Conservation (phyloP, 35 echinoderm and acorn worm genomes). For the Apostichopus parvimensis region DNA sequence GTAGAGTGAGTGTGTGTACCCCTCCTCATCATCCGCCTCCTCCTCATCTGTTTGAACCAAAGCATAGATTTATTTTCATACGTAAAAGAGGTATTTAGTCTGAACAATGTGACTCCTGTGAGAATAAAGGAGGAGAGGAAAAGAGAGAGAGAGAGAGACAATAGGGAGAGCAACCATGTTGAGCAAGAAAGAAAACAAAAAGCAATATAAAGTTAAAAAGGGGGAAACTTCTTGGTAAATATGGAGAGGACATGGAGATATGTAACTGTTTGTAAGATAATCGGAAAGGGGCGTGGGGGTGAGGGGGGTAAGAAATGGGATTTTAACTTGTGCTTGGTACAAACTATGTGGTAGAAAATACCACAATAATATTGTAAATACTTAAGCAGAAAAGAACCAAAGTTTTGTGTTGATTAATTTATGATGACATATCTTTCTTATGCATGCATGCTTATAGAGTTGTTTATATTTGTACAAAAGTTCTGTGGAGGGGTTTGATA, state of each 20-base stretch:
- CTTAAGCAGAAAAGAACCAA: slow-evolving; percentile 14
- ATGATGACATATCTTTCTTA: slow-evolving; percentile 42
- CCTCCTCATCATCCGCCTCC: neutral
- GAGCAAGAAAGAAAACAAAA: neutral
- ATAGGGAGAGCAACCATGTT: neutral
- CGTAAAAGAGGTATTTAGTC: slow-evolving; percentile 7
- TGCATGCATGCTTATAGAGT: slow-evolving; percentile 27
- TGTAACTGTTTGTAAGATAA: neutral
- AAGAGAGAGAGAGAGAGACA: neutral
- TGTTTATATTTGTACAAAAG: slow-evolving; percentile 35
- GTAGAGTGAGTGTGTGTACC: neutral
- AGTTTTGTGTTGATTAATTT: slow-evolving; percentile 45
- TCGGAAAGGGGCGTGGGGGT: too few relatives aligned
- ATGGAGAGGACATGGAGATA: neutral
- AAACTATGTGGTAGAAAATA: slow-evolving; percentile 8
- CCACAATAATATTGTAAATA: slow-evolving; percentile 34
- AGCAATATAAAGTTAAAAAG: neutral
- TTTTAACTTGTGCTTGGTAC: neutral
- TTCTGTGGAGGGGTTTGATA: slow-evolving; percentile 2
- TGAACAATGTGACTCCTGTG: neutral
- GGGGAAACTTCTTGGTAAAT: neutral
- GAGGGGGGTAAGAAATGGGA: neutral
- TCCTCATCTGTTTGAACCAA: slow-evolving; percentile 21
- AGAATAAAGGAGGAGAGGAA: neutral
- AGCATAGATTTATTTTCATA: slow-evolving; percentile 43